Conservation (phyloP, 2,113 vertebrate species). For the Eulacestoma nigropectus region DNA sequence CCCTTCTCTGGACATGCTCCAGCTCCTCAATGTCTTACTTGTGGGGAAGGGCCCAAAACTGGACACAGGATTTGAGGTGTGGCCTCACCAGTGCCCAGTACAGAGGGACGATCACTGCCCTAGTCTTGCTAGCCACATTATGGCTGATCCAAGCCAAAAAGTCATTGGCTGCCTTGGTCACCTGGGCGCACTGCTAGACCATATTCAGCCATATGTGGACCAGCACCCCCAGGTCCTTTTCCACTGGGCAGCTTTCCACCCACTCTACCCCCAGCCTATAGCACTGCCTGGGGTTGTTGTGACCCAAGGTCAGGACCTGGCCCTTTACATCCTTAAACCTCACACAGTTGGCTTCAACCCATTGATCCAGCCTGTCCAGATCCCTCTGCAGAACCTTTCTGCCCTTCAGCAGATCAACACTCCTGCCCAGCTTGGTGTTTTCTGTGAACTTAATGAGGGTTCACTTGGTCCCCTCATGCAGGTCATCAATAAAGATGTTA, state of each 20-base stretch:
- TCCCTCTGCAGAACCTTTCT: background rate
- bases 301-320: accelerated
- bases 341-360: too few relatives aligned
- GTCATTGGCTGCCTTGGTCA: background rate
- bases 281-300: background rate
- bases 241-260: accelerated
- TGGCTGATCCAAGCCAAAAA: background rate
- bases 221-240: background rate
- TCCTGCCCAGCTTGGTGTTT: background rate
- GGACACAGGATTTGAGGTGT: background rate
- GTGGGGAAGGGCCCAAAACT: background rate
- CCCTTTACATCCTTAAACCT: background rate
- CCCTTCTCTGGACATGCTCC: accelerated
- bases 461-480: background rate
- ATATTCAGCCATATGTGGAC: background rate
- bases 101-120: too few relatives aligned
- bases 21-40: background rate
- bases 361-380: background rate
- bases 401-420: background rate
- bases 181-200: background rate
- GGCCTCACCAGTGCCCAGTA: background rate
- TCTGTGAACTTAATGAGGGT: background rate
- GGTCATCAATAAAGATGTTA: background rate
- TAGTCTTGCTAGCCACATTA: background rate
- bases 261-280: background rate